A percentile compares a stretch with the other conserved stretches of the same genome.
Evolutionary conservation across 2,113 vertebrate genomes (phyloP).

Genomic region (Morone chrysops): DNA sequence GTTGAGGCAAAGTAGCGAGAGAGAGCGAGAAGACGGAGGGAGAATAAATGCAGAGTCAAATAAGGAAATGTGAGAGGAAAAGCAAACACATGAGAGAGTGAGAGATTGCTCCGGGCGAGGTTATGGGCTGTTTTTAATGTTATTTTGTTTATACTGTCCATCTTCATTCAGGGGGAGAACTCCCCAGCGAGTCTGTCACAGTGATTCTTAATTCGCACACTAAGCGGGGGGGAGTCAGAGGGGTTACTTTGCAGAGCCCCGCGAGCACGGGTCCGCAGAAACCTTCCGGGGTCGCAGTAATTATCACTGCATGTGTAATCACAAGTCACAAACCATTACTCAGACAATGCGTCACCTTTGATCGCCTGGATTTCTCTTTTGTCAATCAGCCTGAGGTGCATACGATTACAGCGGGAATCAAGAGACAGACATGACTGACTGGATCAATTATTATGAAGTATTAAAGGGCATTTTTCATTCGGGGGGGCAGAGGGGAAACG

Average conservation of each 20-base stretch:
- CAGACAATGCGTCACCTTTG: constrained; percentile 42
- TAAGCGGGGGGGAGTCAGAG: constrained; percentile 44
- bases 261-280: constrained; percentile 30
- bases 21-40: constrained; percentile 21
- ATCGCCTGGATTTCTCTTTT: constrained; percentile 21
- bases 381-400: constrained; percentile 28
- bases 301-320: constrained; percentile 73
- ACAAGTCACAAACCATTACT: constrained; percentile 63
- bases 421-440: constrained; percentile 55
- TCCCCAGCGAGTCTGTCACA: constrained; percentile 50
- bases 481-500: too few relatives aligned
- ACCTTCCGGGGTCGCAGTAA: constrained; percentile 53
- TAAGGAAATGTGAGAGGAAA: constrained; percentile 40
- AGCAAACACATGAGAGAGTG: constrained; percentile 55
- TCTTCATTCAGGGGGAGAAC: constrained; percentile 47
- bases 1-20: constrained; percentile 36
- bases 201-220: constrained; percentile 58
- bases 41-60: constrained; percentile 46
- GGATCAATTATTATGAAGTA: constrained; percentile 66
- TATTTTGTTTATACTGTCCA: constrained; percentile 61
- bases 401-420: constrained; percentile 55
- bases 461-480: constrained; percentile 71
- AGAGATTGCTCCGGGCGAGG: constrained; percentile 51
- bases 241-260: constrained; percentile 30
- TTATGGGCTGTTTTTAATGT: constrained; percentile 59